phyloP scores from a whole-genome alignment of 2,797 vertebrate species.

The Borostomias antarcticus region DNA sequence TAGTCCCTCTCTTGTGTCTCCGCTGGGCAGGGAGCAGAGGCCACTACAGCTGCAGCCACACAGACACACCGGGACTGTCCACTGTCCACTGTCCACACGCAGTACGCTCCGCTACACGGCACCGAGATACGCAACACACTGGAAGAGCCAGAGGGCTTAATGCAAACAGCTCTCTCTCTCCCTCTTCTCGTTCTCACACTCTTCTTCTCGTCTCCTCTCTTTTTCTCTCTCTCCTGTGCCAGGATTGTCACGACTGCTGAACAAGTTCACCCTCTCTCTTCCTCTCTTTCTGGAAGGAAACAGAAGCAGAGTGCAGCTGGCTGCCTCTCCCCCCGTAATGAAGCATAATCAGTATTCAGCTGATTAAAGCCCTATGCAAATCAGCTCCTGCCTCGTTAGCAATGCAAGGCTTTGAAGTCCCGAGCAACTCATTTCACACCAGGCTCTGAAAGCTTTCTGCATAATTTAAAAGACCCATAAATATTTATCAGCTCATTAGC shows the following conservation, averaged over 20 bases:
- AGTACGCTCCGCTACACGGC: conserved; percentile 67
- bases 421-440: conserved; percentile 98
- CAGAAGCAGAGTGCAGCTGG: conserved; percentile 99
- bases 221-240: conserved; percentile 61
- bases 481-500: conserved; percentile 99
- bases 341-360: conserved; percentile 99
- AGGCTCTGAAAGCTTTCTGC: conserved; percentile 97
- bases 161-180: conserved; percentile 65
- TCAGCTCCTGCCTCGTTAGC: conserved; percentile 94
- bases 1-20: too few relatives aligned
- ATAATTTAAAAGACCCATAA: conserved; percentile 99
- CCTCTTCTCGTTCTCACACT: conserved; percentile 18
- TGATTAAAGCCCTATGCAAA: conserved; percentile 99
- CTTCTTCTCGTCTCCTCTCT: conserved; percentile 37
- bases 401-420: conserved; percentile 99
- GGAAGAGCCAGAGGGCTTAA: conserved; percentile 65
- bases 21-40: too few relatives aligned
- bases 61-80: conserved; percentile 66
- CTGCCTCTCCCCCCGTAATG: conserved; percentile 82
- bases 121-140: conserved; percentile 66
- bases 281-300: conserved; percentile 86
- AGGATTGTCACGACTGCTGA: conserved; percentile 95
- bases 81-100: conserved; percentile 1
- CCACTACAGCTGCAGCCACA: too few relatives aligned
- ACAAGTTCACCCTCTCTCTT: conserved; percentile 89